Base-by-base conservation (phyloP, 2,113 vertebrate genomes). In the Gallinago jamesoni region DNA sequence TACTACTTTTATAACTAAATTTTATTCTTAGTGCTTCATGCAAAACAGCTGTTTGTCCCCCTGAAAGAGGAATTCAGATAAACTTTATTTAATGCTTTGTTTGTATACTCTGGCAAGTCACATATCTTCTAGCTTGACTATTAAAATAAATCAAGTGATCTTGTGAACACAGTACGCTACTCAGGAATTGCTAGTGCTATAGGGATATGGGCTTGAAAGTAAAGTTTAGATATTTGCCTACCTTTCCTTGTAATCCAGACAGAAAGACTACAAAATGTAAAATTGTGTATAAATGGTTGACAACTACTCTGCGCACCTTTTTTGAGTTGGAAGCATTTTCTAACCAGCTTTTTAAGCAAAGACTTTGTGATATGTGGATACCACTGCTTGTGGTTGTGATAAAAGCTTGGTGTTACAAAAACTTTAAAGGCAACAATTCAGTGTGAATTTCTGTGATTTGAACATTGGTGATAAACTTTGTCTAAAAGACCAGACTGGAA, bases 401-500 rank as follows among this genome's bases (percentile, higher is more conserved):
- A 35, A 94, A 93, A 93, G 43, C 47, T 85, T 6, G 1, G 4
- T 17, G n/a, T 83, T 25, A 59, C 43, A 76, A 82, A 93, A 88
- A 78, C 88, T 68, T 89, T 93, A 90, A 96, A 93, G 87, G 52
- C 57, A 90, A 37, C 4, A 24, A 77, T 84, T 93, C 79, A 84
- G 50, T 62, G 56, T 69, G 75, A 90, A 90, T 68, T 94, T 81
- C 87, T 96, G 69, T 60, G 85, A 93, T 84, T 94, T 84, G 52
- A 90, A 50, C 45, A 47, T 21, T 69, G 45, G 53, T 87, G 86
- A 89, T 96, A 92, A 94, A 67, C 70, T 96, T 84, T 95, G 57
- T 91, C 57, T 94, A 55, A 90, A 95, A 94, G 66, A 95, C 43
- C 59, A 55, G 74, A n/a, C 47, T 84, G 76, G 82, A 94, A 89